Evolutionary conservation across 2,113 vertebrate species (phyloP), one percentile per base, ranked within the genome.

Genomic region (Vombatus ursinus): DNA sequence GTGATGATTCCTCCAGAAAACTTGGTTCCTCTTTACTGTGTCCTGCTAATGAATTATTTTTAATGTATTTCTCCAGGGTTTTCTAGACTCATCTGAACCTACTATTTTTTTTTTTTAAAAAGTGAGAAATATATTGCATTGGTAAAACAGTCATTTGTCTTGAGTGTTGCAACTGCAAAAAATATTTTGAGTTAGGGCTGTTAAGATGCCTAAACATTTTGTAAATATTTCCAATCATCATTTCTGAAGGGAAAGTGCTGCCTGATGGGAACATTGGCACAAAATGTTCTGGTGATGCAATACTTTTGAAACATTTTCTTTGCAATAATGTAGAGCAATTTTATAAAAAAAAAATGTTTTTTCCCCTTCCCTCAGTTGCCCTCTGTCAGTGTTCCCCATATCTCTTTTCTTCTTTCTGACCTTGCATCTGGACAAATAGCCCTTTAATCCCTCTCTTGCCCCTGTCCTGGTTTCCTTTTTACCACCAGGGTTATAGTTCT

Each of bases 241-340:
- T 51, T 95, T 91, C 92, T 90, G n/a, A 94, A 77, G 50, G 52
- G 28, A 92, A 24, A 89, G n/a, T 52, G n/a, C 68, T 50, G 54
- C 92, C 95, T 92, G 92, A 90, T 84, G 68, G 68, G n/a, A 44
- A 84, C 68, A 84, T 84, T 84, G 68, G 68, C 68, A 84, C 68
- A 84, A 94, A 92, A 92, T 51, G 49, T 61, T 51, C 23, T n/a
- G 24, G 24, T 89, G 0, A 50, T 44, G 51, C 12, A 90, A 28
- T 53, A 10, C 28, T 95, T 95, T 52, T 57, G 14, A 57, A 93
- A 95, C 48, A 84, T 61, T 68, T 11, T 61, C 57, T 89, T 52
- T 77, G 68, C 37, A 84, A 84, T 68, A 84, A 84, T 84, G 19
- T 84, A 84, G 68, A 44, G 68, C 68, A 44, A 44, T n/a, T 84